A percentile compares a stretch with the other conserved stretches of the same genome.
These are phyloP conservation scores for Drosophila lutescens DNA, from an alignment of 2,888 invertebrate species.

Conservation along the genomic window DNA sequence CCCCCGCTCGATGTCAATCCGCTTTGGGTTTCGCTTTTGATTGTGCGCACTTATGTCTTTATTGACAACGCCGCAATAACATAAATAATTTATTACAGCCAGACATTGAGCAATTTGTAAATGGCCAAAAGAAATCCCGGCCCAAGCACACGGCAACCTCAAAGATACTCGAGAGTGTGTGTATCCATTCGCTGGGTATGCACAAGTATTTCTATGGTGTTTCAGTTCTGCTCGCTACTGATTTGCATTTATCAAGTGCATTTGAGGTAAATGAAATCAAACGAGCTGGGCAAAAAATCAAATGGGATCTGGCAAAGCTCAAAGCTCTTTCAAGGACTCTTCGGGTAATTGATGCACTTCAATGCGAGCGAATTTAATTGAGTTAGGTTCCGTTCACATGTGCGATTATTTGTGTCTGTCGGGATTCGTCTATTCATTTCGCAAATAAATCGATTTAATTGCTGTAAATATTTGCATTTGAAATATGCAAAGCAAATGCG, in stretches of 20 bases:
- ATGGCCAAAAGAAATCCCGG: conserved; percentile 51
- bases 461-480: conserved; percentile 36
- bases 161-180: conserved; percentile 5
- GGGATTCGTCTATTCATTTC: conserved; percentile 21
- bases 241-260: conserved; percentile 62
- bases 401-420: conserved; percentile 10
- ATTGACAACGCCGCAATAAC: conserved; percentile 66
- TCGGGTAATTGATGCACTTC: conserved; percentile 46
- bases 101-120: conserved; percentile 67
- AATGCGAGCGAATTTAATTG: conserved; percentile 33
- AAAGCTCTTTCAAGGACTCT: conserved; percentile 43
- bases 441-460: conserved; percentile 35
- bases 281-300: conserved; percentile 10
- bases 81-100: conserved; percentile 70
- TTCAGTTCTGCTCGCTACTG: conserved; percentile 13
- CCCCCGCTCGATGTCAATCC: conserved; percentile 54
- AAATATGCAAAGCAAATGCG: conserved; percentile 24
- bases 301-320: conserved; percentile 23
- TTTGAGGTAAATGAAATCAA: conserved; percentile 50
- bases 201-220: conserved; percentile 4
- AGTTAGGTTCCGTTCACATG: conserved; percentile 14
- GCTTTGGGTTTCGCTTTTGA: conserved; percentile 66
- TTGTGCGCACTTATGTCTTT: conserved; percentile 74
- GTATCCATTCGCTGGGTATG: not conserved
- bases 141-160: conserved; percentile 9